Evolutionary conservation across 2,797 vertebrate genomes (phyloP), one percentile per base, ranked within the genome.

Genomic region (Myotis vivesi): DNA sequence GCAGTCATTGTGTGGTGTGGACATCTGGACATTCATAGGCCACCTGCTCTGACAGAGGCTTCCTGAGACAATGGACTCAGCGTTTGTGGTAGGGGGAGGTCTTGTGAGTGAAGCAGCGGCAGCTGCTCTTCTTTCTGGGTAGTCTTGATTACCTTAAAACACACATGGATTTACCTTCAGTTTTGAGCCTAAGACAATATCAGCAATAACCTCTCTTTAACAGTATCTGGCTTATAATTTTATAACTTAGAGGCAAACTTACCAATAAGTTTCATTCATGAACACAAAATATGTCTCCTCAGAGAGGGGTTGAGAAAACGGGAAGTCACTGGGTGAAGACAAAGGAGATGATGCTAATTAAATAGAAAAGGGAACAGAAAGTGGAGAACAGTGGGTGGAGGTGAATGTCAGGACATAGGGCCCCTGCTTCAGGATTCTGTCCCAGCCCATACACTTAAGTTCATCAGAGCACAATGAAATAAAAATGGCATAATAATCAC

Each of bases 1-100:
- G n/a, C 41, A 28, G 17, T 68, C 13, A 13, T 44, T 20, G 38
- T 44, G 23, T 25, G 6, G 51, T 30, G 33, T 62, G 51, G 38
- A 66, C 30, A n/a, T 1, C 0, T 23, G 55, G 55, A 4, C 15
- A 0, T 10, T 28, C 7, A 0, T 4, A 9, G 59, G 12, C 3
- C 59, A 30, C 28, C 59, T 62, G 59, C 28, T 62, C 28, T 62
- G 59, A 30, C 28, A 15, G 30, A 62, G 12, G 59, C 59, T 30
- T 30, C 59, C 59, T 2, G 2, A 15, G 59, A 62, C 59, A 62
- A 13, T 3, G 20, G 51, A n/a, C 28, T 62, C 25, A 2, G 23
- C 3, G 8, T 5, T 44, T 0, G 0, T 7, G 25, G 11, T 5
- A 2, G 3, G 69, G 46, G 15, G 13, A 4, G 33, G 25, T 28